Conservation (phyloP, 37 sponge, comb jelly and placozoan genomes). For the Ianthella basta region DNA sequence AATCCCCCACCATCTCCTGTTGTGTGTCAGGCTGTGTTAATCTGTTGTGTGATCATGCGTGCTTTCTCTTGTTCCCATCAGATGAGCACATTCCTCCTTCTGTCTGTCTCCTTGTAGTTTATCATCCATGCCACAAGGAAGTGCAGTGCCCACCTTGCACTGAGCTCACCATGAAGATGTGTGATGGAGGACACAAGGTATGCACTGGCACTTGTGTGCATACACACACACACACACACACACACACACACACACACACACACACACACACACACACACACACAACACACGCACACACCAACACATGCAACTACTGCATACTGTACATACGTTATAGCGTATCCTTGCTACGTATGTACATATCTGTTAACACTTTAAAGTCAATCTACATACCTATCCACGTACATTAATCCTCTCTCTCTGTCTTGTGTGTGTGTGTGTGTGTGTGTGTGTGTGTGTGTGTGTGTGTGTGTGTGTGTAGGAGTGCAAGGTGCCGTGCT, state of each 20-base stretch:
- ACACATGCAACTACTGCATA: not conserved
- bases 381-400: too few species aligned
- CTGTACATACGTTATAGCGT: not conserved
- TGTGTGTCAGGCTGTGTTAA: too few species aligned
- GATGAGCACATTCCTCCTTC: too few species aligned
- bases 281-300: not conserved
- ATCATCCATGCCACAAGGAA: slow-evolving; percentile 87
- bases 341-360: too few species aligned
- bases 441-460: too few species aligned
- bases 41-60: too few species aligned
- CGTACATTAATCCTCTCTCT: too few species aligned
- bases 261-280: slow-evolving; percentile 18
- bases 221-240: slow-evolving; percentile 12
- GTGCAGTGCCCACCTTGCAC: slow-evolving; percentile 88
- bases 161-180: slow-evolving; percentile 70
- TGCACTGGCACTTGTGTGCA: not conserved
- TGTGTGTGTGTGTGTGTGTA: not conserved
- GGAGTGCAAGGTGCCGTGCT: slow-evolving; percentile 28
- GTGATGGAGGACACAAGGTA: slow-evolving; percentile 93
- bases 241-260: slow-evolving; percentile 41
- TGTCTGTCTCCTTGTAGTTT: slow-evolving; percentile 36
- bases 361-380: too few species aligned
- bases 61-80: too few species aligned
- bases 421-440: too few species aligned
- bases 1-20: too few species aligned